Percentiles rank a stretch among this genome's conserved stretches.
Conservation (phyloP, 53 echinoderm and acorn worm species). For the Echinometra lucunter region DNA sequence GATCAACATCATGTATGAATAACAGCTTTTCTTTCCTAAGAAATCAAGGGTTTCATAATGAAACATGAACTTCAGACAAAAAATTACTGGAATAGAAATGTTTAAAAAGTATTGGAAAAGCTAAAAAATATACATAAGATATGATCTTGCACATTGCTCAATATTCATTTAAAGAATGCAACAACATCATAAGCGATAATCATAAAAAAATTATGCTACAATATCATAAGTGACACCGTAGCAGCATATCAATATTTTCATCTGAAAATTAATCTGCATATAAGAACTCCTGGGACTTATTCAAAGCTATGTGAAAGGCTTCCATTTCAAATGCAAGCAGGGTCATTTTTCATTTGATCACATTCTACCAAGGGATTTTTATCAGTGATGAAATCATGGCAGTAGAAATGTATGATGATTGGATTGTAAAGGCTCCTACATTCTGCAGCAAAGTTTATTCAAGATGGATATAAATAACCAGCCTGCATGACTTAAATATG, state of each 20-base stretch:
- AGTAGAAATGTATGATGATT: conserved; percentile 6
- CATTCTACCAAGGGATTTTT: background rate
- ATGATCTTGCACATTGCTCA: too few relatives aligned
- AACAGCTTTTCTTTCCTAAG: background rate
- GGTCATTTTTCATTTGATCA: background rate
- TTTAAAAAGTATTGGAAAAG: too few relatives aligned
- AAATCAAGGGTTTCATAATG: background rate
- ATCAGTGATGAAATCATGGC: background rate
- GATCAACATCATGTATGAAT: background rate
- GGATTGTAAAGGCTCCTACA: conserved; percentile 29
- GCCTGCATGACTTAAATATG: background rate
- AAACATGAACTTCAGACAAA: background rate
- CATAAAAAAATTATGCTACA: too few relatives aligned
- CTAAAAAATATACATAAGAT: too few relatives aligned
- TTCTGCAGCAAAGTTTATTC: conserved; percentile 25
- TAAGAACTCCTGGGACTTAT: too few relatives aligned
- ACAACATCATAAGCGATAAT: too few relatives aligned
- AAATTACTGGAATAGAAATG: too few relatives aligned
- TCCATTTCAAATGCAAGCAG: background rate
- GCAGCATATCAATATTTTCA: too few relatives aligned
- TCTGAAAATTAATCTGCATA: too few relatives aligned
- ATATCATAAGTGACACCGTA: too few relatives aligned
- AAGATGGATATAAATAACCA: conserved; percentile 22
- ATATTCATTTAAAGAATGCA: too few relatives aligned
- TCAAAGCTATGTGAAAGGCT: background rate